Percentiles rank a stretch among this genome's conserved stretches.
Conservation (phyloP, 37 sponge, comb jelly and placozoan genomes). For the Agelas oroides region DNA sequence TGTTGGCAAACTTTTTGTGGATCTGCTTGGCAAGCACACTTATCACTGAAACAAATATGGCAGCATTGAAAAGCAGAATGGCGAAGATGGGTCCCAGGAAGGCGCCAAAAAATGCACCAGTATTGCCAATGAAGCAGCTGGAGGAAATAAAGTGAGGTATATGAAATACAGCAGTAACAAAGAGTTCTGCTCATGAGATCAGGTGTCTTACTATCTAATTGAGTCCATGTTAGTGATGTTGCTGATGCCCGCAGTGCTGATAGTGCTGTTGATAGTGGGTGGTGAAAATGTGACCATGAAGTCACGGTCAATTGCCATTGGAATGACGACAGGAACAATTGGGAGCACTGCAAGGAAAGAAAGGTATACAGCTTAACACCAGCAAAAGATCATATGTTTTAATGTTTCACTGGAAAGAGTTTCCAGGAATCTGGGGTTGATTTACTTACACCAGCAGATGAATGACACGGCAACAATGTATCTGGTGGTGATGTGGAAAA, state of each 20-base stretch:
- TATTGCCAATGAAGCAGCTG: slow-evolving; percentile 20
- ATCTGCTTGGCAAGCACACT: slow-evolving; percentile 1
- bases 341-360: background rate
- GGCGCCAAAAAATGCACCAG: slow-evolving; percentile 22
- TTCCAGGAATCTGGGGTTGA: too few species aligned
- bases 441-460: slow-evolving; percentile 53
- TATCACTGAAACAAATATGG: background rate
- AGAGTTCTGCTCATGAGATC: too few species aligned
- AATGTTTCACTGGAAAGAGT: too few species aligned
- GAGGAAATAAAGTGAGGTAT: background rate
- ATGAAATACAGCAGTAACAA: too few species aligned
- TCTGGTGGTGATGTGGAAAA: slow-evolving; percentile 3
- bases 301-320: background rate
- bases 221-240: too few species aligned
- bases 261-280: too few species aligned
- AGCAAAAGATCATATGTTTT: too few species aligned
- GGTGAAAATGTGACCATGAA: too few species aligned
- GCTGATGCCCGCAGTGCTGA: too few species aligned
- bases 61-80: slow-evolving; percentile 1
- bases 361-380: too few species aligned
- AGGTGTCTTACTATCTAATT: too few species aligned
- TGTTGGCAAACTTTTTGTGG: too few species aligned
- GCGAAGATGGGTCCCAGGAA: slow-evolving; percentile 25
- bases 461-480: slow-evolving; percentile 15
- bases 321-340: background rate